Percentiles rank a stretch among this genome's conserved stretches.
phyloP scores from a whole-genome alignment of 1,140 invertebrate genomes.

The Pseudoatta argentina region DNA sequence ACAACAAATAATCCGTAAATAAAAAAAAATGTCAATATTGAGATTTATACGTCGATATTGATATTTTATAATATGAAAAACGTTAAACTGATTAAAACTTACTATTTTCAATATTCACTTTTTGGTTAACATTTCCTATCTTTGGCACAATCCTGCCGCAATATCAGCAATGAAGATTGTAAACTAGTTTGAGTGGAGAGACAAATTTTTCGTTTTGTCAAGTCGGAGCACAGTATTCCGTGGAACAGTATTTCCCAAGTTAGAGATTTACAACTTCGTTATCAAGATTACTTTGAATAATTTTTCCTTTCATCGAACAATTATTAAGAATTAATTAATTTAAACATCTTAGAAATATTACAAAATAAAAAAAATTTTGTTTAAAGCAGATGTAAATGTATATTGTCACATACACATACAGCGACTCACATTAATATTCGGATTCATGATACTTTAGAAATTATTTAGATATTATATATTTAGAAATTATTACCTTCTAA shows the following conservation, averaged over 20 bases:
- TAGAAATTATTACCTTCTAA: no score
- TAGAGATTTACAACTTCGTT: constrained; percentile 19
- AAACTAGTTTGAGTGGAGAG: constrained; percentile 53
- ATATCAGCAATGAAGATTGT: constrained; percentile 53
- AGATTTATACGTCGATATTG: not conserved
- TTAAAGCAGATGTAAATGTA: not conserved
- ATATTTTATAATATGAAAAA: constrained; percentile 2
- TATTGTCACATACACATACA: no score
- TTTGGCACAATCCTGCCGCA: constrained; percentile 44
- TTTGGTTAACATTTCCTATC: constrained; percentile 46
- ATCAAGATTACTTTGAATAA: not conserved
- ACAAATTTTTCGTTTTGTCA: constrained; percentile 50
- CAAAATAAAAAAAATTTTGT: not conserved
- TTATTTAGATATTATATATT: no score
- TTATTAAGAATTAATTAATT: not conserved
- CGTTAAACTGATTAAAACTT: constrained; percentile 9
- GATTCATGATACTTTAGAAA: no score
- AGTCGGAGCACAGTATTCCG: constrained; percentile 31
- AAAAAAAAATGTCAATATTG: not conserved
- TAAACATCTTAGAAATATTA: not conserved
- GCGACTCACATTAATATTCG: no score
- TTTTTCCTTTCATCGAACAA: not conserved
- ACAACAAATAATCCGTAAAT: not conserved
- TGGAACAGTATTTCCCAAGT: constrained; percentile 46
- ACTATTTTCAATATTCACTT: constrained; percentile 37